Conservation (phyloP, 1,140 invertebrate species). For the Ips nitidus region DNA sequence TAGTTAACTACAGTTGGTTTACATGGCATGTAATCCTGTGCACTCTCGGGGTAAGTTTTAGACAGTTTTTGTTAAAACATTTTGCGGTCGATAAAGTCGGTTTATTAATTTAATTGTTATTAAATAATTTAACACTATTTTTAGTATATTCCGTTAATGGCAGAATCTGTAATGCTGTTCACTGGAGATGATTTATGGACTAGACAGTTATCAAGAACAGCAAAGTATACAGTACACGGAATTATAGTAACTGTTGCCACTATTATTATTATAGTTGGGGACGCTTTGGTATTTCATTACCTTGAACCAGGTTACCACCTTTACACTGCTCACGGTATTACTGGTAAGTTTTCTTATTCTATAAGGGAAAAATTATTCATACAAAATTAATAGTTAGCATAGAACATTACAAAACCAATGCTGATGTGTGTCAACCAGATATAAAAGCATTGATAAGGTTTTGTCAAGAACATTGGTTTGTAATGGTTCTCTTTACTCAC, state of each 20-base stretch:
- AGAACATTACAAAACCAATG: too few relatives aligned
- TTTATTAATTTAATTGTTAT: too few relatives aligned
- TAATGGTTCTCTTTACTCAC: not conserved
- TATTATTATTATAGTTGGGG: constrained; percentile 37
- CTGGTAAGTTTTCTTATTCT: constrained; percentile 33
- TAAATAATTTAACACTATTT: constrained; percentile 5
- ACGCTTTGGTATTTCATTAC: constrained; percentile 35
- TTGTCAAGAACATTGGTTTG: not conserved
- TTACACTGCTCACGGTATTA: constrained; percentile 42
- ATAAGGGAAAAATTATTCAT: constrained; percentile 8
- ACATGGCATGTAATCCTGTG: constrained; percentile 42
- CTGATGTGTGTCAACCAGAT: too few relatives aligned
- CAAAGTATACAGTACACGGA: constrained; percentile 42
- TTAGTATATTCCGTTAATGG: constrained; percentile 45
- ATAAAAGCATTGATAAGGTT: not conserved
- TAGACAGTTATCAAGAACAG: constrained; percentile 33
- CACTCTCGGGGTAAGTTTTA: constrained; percentile 41
- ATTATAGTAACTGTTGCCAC: constrained; percentile 38
- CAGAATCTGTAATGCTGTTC: constrained; percentile 42
- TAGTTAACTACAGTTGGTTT: constrained; percentile 37
- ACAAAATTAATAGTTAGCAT: not conserved
- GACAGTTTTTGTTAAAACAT: not conserved
- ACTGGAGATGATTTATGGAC: constrained; percentile 42
- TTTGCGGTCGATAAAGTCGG: too few relatives aligned
- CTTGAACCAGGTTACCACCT: constrained; percentile 38